phyloP scores from a whole-genome alignment of 2,113 vertebrate genomes.

The Odocoileus hemionus region DNA sequence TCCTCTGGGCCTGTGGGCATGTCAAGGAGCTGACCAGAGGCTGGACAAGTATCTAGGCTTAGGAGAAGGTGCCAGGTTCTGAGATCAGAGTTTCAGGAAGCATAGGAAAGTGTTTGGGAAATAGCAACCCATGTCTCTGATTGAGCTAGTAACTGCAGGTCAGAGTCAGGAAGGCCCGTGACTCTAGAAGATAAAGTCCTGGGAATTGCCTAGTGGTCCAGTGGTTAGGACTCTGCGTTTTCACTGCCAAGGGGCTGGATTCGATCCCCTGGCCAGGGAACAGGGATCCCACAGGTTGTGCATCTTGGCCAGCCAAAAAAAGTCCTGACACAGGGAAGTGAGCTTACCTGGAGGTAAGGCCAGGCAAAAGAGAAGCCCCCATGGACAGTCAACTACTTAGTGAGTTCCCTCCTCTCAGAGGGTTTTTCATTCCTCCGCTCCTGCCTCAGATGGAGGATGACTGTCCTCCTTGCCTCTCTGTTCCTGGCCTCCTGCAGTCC shows the following conservation, averaged over 20 bases:
- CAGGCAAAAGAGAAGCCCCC: neutral
- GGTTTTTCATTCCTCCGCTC: neutral
- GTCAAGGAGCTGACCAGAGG: neutral
- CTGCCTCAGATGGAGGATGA: neutral
- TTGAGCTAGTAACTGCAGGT: neutral
- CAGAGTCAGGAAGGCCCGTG: neutral
- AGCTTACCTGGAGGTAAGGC: neutral
- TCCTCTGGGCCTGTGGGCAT: neutral
- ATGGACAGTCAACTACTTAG: neutral
- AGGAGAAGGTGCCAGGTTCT: neutral
- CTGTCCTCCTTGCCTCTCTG: neutral
- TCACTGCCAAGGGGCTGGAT: neutral
- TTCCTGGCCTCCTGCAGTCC: neutral
- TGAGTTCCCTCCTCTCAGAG: neutral
- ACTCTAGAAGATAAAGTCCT: neutral
- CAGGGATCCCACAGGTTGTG: neutral
- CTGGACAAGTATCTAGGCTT: neutral
- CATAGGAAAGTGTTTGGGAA: neutral
- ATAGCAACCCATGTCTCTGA: neutral
- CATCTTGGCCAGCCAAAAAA: neutral
- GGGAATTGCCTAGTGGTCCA: neutral
- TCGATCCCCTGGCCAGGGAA: neutral
- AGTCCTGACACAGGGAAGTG: too few relatives aligned
- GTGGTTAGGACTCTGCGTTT: neutral
- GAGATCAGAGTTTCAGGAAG: neutral